Conservation (phyloP, 2,888 invertebrate genomes). For the Mystacides longicornis region DNA sequence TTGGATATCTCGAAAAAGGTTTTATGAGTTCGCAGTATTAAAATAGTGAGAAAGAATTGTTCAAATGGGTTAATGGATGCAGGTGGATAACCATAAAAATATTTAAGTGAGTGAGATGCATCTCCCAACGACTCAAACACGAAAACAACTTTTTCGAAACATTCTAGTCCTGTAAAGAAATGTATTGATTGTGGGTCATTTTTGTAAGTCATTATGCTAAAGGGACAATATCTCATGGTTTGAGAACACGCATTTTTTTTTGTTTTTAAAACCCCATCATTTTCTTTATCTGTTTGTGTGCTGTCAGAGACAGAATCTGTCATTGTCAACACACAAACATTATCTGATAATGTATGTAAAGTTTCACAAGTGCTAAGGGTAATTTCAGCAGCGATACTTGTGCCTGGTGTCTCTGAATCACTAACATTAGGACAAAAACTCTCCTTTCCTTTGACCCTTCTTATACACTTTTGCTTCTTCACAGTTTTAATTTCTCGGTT, state of each 20-base stretch:
- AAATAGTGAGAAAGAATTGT: constrained; percentile 2
- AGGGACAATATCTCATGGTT: neutral
- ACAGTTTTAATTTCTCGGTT: neutral
- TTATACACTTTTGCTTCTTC: neutral
- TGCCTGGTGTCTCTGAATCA: neutral
- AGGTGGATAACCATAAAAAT: constrained; percentile 4
- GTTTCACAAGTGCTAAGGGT: neutral
- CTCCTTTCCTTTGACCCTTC: neutral
- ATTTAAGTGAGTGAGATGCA: neutral
- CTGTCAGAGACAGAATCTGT: no score
- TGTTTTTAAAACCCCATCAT: neutral
- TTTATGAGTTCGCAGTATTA: neutral
- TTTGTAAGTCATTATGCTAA: no score
- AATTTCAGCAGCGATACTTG: constrained; percentile 2
- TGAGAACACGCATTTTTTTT: neutral
- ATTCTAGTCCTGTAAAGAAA: constrained; percentile 3
- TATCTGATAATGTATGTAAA: neutral
- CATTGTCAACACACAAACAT: neutral
- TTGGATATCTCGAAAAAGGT: no score
- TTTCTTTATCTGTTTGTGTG: neutral
- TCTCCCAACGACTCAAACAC: constrained; percentile 1
- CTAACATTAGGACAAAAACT: neutral
- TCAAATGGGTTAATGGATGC: neutral
- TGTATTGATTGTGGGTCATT: constrained; percentile 1
- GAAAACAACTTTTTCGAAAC: neutral